A percentile compares a stretch with the other conserved stretches of the same genome.
Conservation (phyloP, 2,797 vertebrate species). For the Triplophysa yarkandensis region DNA sequence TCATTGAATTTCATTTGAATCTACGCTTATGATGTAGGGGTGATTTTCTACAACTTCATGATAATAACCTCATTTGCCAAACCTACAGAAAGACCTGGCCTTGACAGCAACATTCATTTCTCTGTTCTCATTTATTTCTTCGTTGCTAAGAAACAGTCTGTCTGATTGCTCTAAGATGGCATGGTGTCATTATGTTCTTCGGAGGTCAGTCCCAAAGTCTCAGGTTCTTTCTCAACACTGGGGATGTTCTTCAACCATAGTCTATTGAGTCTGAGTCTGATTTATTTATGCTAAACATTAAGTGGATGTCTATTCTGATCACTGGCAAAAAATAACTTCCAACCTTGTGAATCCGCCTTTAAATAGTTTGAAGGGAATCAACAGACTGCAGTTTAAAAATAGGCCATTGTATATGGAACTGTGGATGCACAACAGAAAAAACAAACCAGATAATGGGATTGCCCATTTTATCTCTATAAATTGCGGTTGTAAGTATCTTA, state of each 20-base stretch:
- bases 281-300: constrained; percentile 9
- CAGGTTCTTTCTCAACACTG: background rate
- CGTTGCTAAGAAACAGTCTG: constrained; percentile 53
- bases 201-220: constrained; percentile 31
- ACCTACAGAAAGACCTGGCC: constrained; percentile 28
- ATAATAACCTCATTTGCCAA: constrained; percentile 43
- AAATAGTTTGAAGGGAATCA: constrained; percentile 9
- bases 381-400: constrained; percentile 25
- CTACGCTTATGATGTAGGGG: constrained; percentile 8
- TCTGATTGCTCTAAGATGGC: constrained; percentile 36
- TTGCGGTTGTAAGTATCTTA: constrained; percentile 18
- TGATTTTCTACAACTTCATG: constrained; percentile 4
- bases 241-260: background rate
- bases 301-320: constrained; percentile 2
- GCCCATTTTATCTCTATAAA: constrained; percentile 5
- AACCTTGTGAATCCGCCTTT: constrained; percentile 19
- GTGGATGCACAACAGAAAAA: background rate
- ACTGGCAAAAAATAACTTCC: background rate
- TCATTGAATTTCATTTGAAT: constrained; percentile 26
- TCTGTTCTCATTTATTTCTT: constrained; percentile 42
- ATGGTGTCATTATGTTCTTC: constrained; percentile 28
- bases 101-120: constrained; percentile 41
- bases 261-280: background rate
- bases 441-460: constrained; percentile 8
- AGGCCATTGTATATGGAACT: background rate